Evolutionary conservation across 2,888 invertebrate species (phyloP), one percentile per base, ranked within the genome.

Genomic region (Chrysodeixis includens): DNA sequence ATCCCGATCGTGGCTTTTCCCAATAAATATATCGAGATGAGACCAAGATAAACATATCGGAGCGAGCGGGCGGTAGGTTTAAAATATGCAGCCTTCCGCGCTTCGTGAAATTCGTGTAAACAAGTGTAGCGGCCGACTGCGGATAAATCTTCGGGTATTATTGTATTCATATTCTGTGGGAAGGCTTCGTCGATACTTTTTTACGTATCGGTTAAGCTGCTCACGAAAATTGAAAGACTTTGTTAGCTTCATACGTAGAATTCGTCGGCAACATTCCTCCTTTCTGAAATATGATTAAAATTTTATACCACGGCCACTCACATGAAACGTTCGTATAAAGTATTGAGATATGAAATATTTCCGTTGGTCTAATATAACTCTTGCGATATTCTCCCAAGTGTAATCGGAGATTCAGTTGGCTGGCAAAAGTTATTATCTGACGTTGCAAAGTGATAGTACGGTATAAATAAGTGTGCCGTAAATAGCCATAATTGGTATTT

Each of bases 11-110:
- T 85, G 88, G 90, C 88, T 88, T 90, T 87, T 89, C 86, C 88
- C 90, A 91, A 92, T 92, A 93, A 93, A 93, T 92, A 92, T 91
- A 91, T 93, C 90, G 91, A 91, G 89, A 93, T 91, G 92, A 93
- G 90, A 90, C 90, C 86, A 92, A 92, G 90, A 92, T 92, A 93
- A 94, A 93, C 89, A 93, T 90, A 91, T 91, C 89, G 89, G 79
- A 86, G 82, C 86, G 87, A 86, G 83, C 86, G 88, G 82, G 81
- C 83, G 85, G 88, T 88, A 84, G 88, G 87, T 91, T 93, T 93
- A 92, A 94, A 93, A 93, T 93, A 92, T 93, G 92, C 91, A 90
- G 88, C 87, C 88, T 90, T 89, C 88, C 88, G 85, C 86, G 90
- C 88, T 89, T 88, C 89, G 88, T 86, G 87, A 89, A 89, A 90